Evolutionary conservation across 2,888 invertebrate genomes (phyloP).

Genomic region (Homarus gammarus): DNA sequence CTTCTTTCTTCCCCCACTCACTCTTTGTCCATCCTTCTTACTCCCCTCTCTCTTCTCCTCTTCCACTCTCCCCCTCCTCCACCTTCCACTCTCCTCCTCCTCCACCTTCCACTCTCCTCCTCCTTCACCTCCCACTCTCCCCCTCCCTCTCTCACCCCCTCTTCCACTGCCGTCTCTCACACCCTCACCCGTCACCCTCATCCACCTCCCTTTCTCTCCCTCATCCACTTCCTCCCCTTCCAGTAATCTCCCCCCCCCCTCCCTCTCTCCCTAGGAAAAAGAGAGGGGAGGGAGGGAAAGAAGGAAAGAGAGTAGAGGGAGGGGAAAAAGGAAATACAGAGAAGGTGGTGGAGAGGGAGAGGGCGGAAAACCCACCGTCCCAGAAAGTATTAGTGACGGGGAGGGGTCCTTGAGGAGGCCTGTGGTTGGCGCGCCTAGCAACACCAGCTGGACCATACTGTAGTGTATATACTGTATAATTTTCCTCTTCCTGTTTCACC

Average conservation of each 20-base stretch:
- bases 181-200: background rate
- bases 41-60: background rate
- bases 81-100: background rate
- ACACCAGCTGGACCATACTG: too few relatives aligned
- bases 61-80: background rate
- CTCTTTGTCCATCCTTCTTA: background rate
- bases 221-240: background rate
- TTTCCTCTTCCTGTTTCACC: too few relatives aligned
- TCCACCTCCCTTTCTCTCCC: background rate
- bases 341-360: too few relatives aligned
- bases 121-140: background rate
- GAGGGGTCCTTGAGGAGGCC: too few relatives aligned
- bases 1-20: background rate
- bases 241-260: background rate
- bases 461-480: too few relatives aligned
- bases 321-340: too few relatives aligned
- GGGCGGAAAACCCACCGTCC: too few relatives aligned
- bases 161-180: background rate
- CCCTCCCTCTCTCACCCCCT: background rate
- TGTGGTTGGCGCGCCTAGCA: too few relatives aligned
- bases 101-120: background rate
- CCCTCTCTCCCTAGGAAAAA: too few relatives aligned
- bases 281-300: too few relatives aligned
- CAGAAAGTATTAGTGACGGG: too few relatives aligned
- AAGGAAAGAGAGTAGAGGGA: too few relatives aligned